Base-by-base conservation (phyloP, 1,140 invertebrate genomes). In the Drosophila saltans region DNA sequence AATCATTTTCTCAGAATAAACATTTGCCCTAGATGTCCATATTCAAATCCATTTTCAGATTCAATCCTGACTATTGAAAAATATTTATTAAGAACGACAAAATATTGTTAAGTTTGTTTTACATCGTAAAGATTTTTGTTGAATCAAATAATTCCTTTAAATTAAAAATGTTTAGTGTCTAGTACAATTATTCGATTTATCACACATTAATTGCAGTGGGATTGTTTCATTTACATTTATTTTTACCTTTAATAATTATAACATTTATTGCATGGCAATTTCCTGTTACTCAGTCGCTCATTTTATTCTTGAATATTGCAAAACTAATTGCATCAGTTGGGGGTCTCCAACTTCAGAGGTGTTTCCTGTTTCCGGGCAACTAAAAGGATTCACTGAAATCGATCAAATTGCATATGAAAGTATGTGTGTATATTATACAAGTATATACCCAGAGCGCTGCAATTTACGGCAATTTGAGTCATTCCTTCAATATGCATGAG, bases 311-410 rank as follows among this genome's bases (percentile, higher is more conserved):
- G 45, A 4, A 52, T 26, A 52, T 52, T 52, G 24, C 45, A 26
- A 52, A 26, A 52, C 24, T 52, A 52, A 52, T 52, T 52, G 45
- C 45, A 52, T 26, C 21, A 52, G 45, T 48, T 48, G 45, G 45
- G 39, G 45, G 45, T 24, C 45, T 7, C 2, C 45, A 24, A 24
- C 45, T 48, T 24, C 8, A 2, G 9, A 16, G 21, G 45, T 26
- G 45, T 24, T 52, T 52, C 45, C 45, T 26, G 45, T 52, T 52
- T 52, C 45, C 45, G 45, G 45, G n/a, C 21, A 52, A 52, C 45
- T 26, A 52, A 52, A 52, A 52, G 45, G 45, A 52, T 52, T 52
- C 45, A 52, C 8, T 52, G 45, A 10, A 52, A 52, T 52, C 45
- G 21, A 52, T 52, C 45, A 52, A 52, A 52, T 52, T 52, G 45